Percentiles rank a stretch among this genome's conserved stretches.
Conservation (phyloP, 2,113 vertebrate genomes). For the Mustelus asterias region DNA sequence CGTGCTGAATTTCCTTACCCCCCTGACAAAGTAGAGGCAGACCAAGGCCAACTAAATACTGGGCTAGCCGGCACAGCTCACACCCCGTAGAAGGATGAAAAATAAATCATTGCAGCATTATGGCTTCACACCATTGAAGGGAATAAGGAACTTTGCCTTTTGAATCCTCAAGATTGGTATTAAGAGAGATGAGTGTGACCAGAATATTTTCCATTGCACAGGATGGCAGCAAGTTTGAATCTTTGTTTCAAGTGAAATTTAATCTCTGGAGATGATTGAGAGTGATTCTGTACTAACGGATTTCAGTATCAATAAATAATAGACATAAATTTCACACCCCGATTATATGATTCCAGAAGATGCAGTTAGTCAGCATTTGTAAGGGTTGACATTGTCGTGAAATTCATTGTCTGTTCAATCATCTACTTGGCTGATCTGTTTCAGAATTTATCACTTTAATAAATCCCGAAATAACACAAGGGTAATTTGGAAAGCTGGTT, state of each 20-base stretch:
- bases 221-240: not conserved
- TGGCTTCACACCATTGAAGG: too few species aligned
- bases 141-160: not conserved
- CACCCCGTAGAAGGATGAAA: too few species aligned
- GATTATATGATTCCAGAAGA: not conserved
- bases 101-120: not conserved
- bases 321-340: not conserved
- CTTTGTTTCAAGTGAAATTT: not conserved
- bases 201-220: not conserved
- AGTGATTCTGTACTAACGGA: not conserved
- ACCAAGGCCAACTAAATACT: too few species aligned
- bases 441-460: constrained; percentile 14
- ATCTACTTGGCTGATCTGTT: not conserved
- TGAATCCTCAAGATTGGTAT: not conserved
- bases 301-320: not conserved
- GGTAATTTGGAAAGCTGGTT: not conserved
- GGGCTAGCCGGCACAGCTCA: too few species aligned
- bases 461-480: not conserved
- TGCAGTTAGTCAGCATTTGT: not conserved
- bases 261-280: not conserved
- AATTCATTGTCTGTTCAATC: constrained; percentile 1
- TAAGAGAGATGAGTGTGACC: not conserved
- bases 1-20: too few species aligned
- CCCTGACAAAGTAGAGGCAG: too few species aligned
- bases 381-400: not conserved